A percentile compares a stretch with the other conserved stretches of the same genome.
Conservation (phyloP, 2,888 invertebrate genomes). For the Papilio protenor region DNA sequence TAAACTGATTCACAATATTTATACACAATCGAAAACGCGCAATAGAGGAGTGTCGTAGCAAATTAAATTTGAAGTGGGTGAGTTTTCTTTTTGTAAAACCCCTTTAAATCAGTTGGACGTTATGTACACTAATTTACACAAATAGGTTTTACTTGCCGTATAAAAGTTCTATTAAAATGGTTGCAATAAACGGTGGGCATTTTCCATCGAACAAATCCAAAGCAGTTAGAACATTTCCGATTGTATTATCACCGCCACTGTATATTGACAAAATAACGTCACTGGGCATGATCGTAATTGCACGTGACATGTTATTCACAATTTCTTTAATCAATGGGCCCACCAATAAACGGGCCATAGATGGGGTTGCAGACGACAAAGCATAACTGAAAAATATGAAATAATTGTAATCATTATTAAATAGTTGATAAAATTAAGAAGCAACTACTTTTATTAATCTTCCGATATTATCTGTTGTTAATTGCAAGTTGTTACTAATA, state of each 20-base stretch:
- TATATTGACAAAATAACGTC: not conserved
- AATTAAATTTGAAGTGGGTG: no score
- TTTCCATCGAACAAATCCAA: not conserved
- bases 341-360: not conserved
- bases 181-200: not conserved
- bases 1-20: no score
- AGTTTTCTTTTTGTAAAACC: no score
- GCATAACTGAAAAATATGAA: not conserved
- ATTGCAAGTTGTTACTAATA: no score
- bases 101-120: no score
- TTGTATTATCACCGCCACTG: not conserved
- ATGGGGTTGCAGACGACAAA: not conserved
- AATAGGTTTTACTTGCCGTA: not conserved
- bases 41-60: no score
- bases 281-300: not conserved
- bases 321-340: not conserved
- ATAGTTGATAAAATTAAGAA: not conserved
- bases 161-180: not conserved
- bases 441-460: not conserved
- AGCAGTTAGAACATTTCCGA: not conserved
- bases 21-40: no score
- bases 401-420: not conserved
- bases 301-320: not conserved
- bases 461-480: not conserved
- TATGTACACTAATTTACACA: no score